These are phyloP conservation scores for Chroicocephalus ridibundus DNA, from an alignment of 2,113 vertebrate genomes.

Conservation along the genomic window DNA sequence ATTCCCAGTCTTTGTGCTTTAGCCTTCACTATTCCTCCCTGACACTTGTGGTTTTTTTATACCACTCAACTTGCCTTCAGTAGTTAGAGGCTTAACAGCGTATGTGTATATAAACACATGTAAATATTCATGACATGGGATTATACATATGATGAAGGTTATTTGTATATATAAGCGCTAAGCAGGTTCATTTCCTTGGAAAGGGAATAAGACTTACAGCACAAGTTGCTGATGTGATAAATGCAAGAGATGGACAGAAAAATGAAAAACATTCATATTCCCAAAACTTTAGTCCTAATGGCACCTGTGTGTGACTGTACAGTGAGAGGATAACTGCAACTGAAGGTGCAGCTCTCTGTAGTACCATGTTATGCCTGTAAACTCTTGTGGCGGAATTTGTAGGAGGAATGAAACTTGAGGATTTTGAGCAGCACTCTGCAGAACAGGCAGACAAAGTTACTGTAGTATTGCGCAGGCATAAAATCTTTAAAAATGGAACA, in stretches of 20 bases:
- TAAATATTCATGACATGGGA: neutral
- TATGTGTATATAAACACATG: neutral
- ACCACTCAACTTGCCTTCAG: neutral
- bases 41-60: neutral
- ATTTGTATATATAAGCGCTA: neutral
- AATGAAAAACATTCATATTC: neutral
- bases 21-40: neutral
- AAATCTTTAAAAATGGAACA: neutral
- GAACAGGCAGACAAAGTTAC: neutral
- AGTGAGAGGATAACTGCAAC: neutral
- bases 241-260: neutral
- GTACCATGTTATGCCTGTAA: neutral
- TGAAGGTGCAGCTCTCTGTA: neutral
- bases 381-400: neutral
- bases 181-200: neutral
- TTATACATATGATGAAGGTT: neutral
- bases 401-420: neutral
- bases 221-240: neutral
- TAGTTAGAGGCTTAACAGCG: neutral
- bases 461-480: neutral
- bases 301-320: neutral
- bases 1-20: neutral
- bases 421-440: neutral
- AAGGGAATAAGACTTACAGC: neutral
- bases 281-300: neutral